Evolutionary conservation across 2,888 invertebrate genomes (phyloP).

Genomic region (Dascillus cervinus): DNA sequence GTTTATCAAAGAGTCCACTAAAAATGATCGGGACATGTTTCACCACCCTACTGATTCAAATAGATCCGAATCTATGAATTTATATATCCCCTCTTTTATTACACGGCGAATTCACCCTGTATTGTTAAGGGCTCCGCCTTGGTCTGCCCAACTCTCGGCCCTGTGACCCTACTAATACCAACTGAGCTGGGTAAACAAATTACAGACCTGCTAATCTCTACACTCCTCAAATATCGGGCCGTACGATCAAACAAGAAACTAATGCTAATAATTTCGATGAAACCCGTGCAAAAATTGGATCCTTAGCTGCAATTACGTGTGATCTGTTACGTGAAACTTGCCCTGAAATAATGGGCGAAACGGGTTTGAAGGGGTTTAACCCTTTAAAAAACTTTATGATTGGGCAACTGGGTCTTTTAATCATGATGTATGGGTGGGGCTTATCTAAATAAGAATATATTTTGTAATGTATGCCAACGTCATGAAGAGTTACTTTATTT

Average conservation of each 20-base stretch:
- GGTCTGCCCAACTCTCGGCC: conserved; percentile 28
- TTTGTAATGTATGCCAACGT: too few species aligned
- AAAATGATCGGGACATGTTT: conserved; percentile 73
- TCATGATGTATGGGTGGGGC: conserved; percentile 28
- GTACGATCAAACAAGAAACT: too few species aligned
- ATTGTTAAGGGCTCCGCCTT: conserved; percentile 35
- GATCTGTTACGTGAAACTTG: too few species aligned
- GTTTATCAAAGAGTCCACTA: conserved; percentile 73
- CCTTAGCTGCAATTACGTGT: too few species aligned
- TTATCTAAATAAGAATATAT: too few species aligned
- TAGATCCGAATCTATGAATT: conserved; percentile 19
- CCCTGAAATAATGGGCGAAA: too few species aligned
- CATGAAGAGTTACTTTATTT: too few species aligned
- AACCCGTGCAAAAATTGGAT: too few species aligned
- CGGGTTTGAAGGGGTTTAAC: conserved; percentile 20
- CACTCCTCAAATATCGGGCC: conserved; percentile 24
- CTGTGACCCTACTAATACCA: conserved; percentile 22
- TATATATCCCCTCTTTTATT: conserved; percentile 32
- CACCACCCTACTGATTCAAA: conserved; percentile 19
- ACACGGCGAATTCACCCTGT: conserved; percentile 25
- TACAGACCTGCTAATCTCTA: conserved; percentile 30
- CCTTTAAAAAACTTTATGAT: conserved; percentile 21
- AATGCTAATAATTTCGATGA: too few species aligned
- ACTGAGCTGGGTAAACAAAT: conserved; percentile 33
- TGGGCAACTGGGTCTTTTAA: conserved; percentile 26